Evolutionary conservation across 1,140 invertebrate species (phyloP), one percentile per base, ranked within the genome.

Genomic region (Bradysia coprophila): DNA sequence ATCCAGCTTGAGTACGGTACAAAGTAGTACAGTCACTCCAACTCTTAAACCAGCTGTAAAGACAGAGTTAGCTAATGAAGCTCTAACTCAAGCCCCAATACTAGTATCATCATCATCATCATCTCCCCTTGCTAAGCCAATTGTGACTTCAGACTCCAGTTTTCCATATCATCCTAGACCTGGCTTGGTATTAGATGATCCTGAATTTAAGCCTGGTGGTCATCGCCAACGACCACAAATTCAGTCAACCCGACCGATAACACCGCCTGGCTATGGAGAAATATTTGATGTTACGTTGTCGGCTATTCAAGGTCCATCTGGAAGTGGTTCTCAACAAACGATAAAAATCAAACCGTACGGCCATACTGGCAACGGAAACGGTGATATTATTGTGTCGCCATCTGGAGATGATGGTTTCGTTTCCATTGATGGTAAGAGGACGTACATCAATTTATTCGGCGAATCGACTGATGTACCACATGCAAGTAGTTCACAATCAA

Each of bases 391-490:
- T 18, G 81, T 83, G 3, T 76, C 77, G 1, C 71, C 81, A 8
- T 71, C 79, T 19, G 78, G 79, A 31, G 75, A 77, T 41, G 77
- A 89, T 51, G 80, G 85, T 41, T 89, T 86, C 57, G 87, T 91
- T 4, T 89, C 84, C n/a, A 91, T 91, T 43, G 86, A 91, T 54
- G 87, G 87, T 21, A 85, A 87, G 59, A 66, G 83, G 49, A 90
- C 85, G 2, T 89, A 90, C 59, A 68, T 91, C 44, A 86, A 88
- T 63, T 60, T 90, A 3, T 84, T 87, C 54, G 75, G 76, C 44
- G 73, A 71, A 48, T 63, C 68, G 11, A 57, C 61, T 66, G 67
- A 54, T 59, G 51, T 48, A 43, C 62, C 44, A 53, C 45, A 38
- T 16, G n/a, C n/a, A n/a, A n/a, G n/a, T n/a, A 41, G 41, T 4